These are phyloP conservation scores for Caracal caracal DNA, from an alignment of 2,113 vertebrate species.

Conservation along the genomic window DNA sequence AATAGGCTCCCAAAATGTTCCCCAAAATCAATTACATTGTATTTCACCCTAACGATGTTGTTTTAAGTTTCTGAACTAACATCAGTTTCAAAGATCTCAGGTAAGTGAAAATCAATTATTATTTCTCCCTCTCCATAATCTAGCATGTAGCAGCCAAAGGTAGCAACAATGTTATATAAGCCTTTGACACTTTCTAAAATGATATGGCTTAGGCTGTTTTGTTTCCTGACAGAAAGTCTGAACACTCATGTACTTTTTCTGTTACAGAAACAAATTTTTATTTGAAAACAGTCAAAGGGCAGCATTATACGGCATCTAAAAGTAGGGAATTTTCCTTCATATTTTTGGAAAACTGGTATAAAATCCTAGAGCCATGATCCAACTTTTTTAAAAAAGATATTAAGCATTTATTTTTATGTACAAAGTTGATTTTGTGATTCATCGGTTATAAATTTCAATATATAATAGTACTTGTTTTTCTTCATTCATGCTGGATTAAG, in stretches of 20 bases:
- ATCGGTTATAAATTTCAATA: conserved; percentile 85
- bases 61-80: background rate
- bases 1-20: conserved; percentile 14
- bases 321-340: background rate
- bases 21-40: background rate
- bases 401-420: conserved; percentile 85
- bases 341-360: background rate
- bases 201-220: background rate
- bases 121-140: background rate
- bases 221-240: background rate
- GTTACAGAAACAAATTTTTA: background rate
- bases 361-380: background rate
- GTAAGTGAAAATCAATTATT: background rate
- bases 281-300: background rate
- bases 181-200: background rate
- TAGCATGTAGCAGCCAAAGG: background rate
- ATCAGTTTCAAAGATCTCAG: background rate
- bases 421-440: conserved; percentile 80
- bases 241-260: background rate
- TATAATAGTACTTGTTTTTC: conserved; percentile 85
- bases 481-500: conserved; percentile 85
- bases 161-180: background rate
- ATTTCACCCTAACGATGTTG: background rate
- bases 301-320: background rate
- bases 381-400: conserved; percentile 65